Evolutionary conservation across 1,140 invertebrate species (phyloP).

Genomic region (Melanaphis sacchari): DNA sequence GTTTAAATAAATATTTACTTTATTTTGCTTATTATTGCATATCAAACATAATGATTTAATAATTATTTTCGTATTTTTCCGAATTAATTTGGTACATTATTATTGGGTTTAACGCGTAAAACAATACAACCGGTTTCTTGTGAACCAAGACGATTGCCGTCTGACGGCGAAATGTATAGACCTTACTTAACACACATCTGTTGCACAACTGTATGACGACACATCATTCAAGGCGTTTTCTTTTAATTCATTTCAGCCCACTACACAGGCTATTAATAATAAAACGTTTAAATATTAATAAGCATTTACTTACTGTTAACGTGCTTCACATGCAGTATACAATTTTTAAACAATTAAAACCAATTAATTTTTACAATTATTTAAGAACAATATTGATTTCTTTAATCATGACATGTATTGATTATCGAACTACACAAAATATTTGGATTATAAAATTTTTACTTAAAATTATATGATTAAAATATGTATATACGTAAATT

Average conservation of each 20-base stretch:
- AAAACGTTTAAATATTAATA: neutral
- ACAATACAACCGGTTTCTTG: constrained; percentile 7
- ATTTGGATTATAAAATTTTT: too few species aligned
- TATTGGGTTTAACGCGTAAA: neutral
- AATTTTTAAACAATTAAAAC: neutral
- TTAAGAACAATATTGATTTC: neutral
- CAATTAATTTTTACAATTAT: neutral
- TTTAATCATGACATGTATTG: neutral
- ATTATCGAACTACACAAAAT: too few species aligned
- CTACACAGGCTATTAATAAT: neutral
- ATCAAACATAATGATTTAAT: neutral
- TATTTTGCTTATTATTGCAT: neutral
- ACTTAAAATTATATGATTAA: too few species aligned
- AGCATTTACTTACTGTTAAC: neutral
- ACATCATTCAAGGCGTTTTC: constrained; percentile 44
- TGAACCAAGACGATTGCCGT: neutral
- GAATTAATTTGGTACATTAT: neutral
- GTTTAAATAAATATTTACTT: neutral
- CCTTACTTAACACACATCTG: constrained; percentile 43
- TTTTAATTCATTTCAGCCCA: neutral
- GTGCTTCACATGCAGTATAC: neutral
- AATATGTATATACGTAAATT: too few species aligned
- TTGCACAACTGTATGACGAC: constrained; percentile 1
- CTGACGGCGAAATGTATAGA: constrained; percentile 53
- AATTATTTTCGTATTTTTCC: neutral